Percentiles rank a stretch among this genome's conserved stretches.
Evolutionary conservation across 1,140 invertebrate genomes (phyloP).

Genomic region (Diachasmimorpha longicaudata): DNA sequence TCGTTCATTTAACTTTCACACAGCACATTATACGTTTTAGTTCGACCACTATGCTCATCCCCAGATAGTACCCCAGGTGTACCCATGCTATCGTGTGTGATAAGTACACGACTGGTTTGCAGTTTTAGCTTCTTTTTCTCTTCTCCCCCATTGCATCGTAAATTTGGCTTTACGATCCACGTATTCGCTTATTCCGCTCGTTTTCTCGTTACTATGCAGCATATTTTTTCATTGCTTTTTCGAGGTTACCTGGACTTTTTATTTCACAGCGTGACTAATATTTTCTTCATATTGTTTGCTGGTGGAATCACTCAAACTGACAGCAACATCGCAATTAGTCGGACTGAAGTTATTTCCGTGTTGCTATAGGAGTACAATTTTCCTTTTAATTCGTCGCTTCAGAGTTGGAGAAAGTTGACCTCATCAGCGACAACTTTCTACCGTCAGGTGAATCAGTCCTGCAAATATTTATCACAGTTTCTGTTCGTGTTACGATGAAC

Average conservation of each 20-base stretch:
- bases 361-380: background rate
- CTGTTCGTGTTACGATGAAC: background rate
- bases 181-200: constrained; percentile 20
- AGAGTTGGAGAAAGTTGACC: constrained; percentile 42
- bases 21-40: background rate
- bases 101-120: constrained; percentile 16
- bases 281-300: background rate
- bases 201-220: constrained; percentile 9
- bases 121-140: background rate
- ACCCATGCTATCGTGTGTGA: constrained; percentile 7
- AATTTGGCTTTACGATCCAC: constrained; percentile 18
- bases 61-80: constrained; percentile 16
- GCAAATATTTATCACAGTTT: background rate
- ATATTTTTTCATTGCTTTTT: background rate
- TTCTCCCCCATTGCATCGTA: constrained; percentile 13
- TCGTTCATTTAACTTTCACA: no score
- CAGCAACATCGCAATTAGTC: background rate
- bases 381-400: background rate
- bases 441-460: background rate
- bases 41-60: background rate
- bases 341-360: background rate
- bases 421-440: constrained; percentile 31
- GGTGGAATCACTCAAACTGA: no score
- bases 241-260: background rate
- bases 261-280: background rate